These are phyloP conservation scores for Centropus bengalensis DNA, from an alignment of 2,113 vertebrate genomes.

Conservation along the genomic window DNA sequence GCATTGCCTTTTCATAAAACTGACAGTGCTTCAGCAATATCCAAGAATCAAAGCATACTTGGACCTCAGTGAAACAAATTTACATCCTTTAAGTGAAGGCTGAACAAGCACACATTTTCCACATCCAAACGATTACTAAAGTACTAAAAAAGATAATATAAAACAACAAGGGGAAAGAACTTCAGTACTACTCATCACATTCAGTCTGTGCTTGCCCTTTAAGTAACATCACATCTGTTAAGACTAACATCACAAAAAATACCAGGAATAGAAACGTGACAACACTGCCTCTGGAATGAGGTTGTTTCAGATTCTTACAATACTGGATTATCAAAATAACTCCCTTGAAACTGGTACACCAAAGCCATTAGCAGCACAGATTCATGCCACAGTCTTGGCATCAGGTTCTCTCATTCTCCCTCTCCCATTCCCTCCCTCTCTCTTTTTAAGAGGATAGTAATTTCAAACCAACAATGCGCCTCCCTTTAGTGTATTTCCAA, in stretches of 20 bases:
- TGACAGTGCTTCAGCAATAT: neutral
- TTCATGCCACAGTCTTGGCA: constrained; percentile 39
- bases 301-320: constrained; percentile 64
- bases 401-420: constrained; percentile 6
- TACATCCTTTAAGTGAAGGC: neutral
- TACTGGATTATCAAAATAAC: constrained; percentile 63
- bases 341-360: constrained; percentile 61
- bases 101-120: neutral
- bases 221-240: constrained; percentile 44
- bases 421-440: neutral
- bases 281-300: constrained; percentile 49
- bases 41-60: neutral
- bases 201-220: neutral
- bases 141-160: neutral
- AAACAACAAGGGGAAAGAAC: neutral
- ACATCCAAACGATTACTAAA: neutral
- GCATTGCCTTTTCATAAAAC: neutral
- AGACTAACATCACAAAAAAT: neutral
- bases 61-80: neutral
- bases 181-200: neutral
- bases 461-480: neutral
- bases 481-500: neutral
- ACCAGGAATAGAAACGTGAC: constrained; percentile 62
- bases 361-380: constrained; percentile 64
- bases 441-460: neutral